Percentiles rank a stretch among this genome's conserved stretches.
Conservation (phyloP, 2,113 vertebrate genomes). For the Eubucco bourcierii region DNA sequence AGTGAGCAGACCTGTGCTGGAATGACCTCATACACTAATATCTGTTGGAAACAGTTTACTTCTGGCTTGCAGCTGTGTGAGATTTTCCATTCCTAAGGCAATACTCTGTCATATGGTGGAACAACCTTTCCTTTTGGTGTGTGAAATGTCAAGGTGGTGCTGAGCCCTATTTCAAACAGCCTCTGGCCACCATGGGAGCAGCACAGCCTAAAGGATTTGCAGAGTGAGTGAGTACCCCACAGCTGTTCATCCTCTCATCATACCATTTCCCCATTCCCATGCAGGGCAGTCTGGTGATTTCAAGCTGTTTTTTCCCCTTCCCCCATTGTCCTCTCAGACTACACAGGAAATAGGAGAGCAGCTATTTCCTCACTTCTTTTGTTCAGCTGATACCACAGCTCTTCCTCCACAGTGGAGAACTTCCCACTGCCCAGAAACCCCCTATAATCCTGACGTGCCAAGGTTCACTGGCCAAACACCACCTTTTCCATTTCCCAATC, state of each 20-base stretch:
- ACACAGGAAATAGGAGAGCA: not conserved
- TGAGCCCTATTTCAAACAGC: not conserved
- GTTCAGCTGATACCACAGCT: not conserved
- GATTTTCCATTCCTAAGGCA: not conserved
- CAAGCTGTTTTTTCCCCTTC: constrained; percentile 2
- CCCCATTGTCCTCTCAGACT: not conserved
- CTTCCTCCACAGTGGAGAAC: not conserved
- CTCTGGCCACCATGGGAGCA: not conserved
- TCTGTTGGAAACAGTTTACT: not conserved
- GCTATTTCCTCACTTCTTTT: constrained; percentile 16
- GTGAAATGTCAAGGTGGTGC: rapidly evolving
- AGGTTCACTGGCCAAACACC: not conserved
- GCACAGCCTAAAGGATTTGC: not conserved
- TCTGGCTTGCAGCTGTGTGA: not conserved
- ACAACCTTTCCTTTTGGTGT: not conserved
- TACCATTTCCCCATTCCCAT: no score
- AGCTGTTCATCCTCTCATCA: rapidly evolving
- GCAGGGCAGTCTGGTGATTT: not conserved
- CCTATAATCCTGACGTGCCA: not conserved
- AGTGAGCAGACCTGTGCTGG: not conserved
- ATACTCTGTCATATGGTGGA: not conserved
- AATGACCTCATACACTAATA: not conserved
- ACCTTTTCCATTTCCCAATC: not conserved
- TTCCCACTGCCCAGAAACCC: not conserved
- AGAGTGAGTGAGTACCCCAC: not conserved